Evolutionary conservation across 2,113 vertebrate genomes (phyloP), one percentile per base, ranked within the genome.

Genomic region (Anolis carolinensis): DNA sequence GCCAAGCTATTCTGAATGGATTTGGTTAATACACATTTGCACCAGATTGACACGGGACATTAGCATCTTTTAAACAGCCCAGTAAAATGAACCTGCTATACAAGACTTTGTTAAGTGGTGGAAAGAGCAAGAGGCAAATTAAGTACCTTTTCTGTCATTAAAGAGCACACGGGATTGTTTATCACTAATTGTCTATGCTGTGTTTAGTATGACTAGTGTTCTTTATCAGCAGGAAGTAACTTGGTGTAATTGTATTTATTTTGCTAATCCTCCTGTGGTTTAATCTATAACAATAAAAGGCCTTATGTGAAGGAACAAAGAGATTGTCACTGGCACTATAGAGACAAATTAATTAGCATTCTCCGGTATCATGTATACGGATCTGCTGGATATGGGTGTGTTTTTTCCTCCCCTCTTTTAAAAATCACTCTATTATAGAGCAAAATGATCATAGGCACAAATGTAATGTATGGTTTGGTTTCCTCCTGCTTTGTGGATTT

Each of bases 161-260:
- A 68, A 39, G 62, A 68, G 39, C 62, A 48, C 8, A 4, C 20
- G 23, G 71, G 52, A 65, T 73, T 81, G 78, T 63, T 81, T 81
- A 78, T 48, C n/a, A 39, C 52, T 86, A 86, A 86, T 86, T 81
- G 70, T 65, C 55, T 36, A 16, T 14, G 16, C 82, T 36, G 70
- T 81, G 70, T 81, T 86, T 48, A 23, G 59, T 80, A 39, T 65
- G 71, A 74, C 59, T 74, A 18, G 20, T 27, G 30, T 63, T 72
- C 68, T 80, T 48, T 86, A 86, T 86, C 71, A 81, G 71, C 16
- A 39, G 48, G 39, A 86, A 82, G 79, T 27, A 86, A 50, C 25
- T 44, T n/a, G 21, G 85, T 74, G 85, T 74, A 81, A 86, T 86
- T 81, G 78, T 74, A 50, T 72, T 86, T 81, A 86, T 74, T 81